Base-by-base conservation (phyloP, 2,888 invertebrate genomes). In the Acholoe squamosa region DNA sequence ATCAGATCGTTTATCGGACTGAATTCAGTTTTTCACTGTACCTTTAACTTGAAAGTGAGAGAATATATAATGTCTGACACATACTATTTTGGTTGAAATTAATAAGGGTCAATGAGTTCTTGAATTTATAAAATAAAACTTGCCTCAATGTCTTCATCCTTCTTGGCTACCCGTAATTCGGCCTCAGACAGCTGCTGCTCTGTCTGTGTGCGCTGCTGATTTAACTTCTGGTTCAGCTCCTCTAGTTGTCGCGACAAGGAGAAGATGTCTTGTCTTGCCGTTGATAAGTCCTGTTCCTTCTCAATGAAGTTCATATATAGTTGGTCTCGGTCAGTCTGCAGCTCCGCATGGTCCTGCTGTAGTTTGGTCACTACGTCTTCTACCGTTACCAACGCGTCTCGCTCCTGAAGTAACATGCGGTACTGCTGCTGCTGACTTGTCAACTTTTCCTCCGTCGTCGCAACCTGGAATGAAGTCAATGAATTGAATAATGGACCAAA, bases 301-400 rank as follows among this genome's bases (percentile, higher is more conserved):
- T 80, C 80, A 22, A 80, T 80, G 80, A 34, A 1, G 16, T 5
- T 34, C 16, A 33, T 14, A 43, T 22, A 43, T 0, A 80, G 80
- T 19, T 80, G 34, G 34, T 33, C 43, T 3, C 19, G 33, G 34
- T 80, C 80, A 0, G 1, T 43, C 76, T 76, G 76, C 1, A 76
- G 76, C 12, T 1, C n/a, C 5, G 76, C 76, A 43, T 43, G 43
- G 28, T 76, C 76, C 14, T 7, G 28, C 34, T 43, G 80, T 3
- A 80, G 80, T 43, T 43, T 33, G 16, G 34, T 34, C 34, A 80
- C 43, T 19, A 80, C 80, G n/a, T 80, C 80, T 43, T 80, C 80
- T 3, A n/a, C 80, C 12, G 80, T 33, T 7, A 76, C 28, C 76
- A 76, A 31, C 25, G 76, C 76, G 28, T 76, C 76, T 0, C 43